Conservation (phyloP, 2,888 invertebrate genomes). For the Diarsia mendica region DNA sequence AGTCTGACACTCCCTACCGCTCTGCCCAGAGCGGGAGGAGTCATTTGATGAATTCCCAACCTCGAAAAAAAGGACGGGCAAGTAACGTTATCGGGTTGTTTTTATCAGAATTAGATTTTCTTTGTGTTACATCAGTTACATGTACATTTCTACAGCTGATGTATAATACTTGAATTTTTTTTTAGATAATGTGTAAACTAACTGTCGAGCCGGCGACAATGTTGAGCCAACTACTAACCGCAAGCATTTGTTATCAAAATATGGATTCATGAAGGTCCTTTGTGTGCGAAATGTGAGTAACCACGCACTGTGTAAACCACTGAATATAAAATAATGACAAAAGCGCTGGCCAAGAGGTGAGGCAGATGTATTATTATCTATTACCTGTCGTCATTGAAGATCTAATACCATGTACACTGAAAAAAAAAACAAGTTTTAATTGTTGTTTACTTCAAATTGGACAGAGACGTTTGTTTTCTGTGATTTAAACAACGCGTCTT, state of each 20-base stretch:
- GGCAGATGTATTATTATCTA: too few species aligned
- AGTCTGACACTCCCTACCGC: too few species aligned
- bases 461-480: too few species aligned
- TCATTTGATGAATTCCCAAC: too few species aligned
- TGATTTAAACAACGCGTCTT: too few species aligned
- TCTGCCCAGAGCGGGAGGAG: too few species aligned
- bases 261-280: constrained; percentile 22
- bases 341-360: background rate
- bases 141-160: background rate
- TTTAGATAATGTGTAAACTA: background rate
- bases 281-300: background rate
- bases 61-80: background rate
- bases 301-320: background rate
- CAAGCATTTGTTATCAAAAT: constrained; percentile 29
- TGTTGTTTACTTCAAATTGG: too few species aligned
- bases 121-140: too few species aligned
- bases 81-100: background rate
- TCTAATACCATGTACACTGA: too few species aligned
- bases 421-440: too few species aligned
- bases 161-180: background rate
- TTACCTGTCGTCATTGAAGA: too few species aligned
- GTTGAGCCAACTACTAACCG: background rate
- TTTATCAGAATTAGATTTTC: background rate
- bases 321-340: too few species aligned
- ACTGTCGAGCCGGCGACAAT: background rate